These are phyloP conservation scores for Magallana gigas DNA, from an alignment of 1,140 invertebrate species.

Conservation along the genomic window DNA sequence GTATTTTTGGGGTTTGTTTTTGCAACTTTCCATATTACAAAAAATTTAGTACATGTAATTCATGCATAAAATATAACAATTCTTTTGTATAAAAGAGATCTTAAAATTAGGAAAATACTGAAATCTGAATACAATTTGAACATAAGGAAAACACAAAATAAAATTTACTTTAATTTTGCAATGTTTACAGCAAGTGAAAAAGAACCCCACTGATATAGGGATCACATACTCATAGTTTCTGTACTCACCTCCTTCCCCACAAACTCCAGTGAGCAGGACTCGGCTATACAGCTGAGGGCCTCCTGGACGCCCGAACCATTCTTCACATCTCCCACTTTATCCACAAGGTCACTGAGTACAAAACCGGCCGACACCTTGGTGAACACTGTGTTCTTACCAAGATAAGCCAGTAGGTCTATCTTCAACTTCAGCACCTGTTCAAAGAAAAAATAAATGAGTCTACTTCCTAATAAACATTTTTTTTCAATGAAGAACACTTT, in stretches of 20 bases:
- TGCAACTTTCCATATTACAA: no score
- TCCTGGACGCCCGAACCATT: constrained; percentile 86
- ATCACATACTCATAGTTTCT: neutral
- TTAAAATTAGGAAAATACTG: no score
- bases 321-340: constrained; percentile 92
- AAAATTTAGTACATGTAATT: no score
- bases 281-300: constrained; percentile 87
- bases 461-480: no score
- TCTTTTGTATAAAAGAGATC: no score
- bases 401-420: constrained; percentile 87
- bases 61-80: no score
- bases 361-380: constrained; percentile 86
- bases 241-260: constrained; percentile 84
- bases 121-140: neutral
- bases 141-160: neutral
- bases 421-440: constrained; percentile 87
- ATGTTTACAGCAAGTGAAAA: no score
- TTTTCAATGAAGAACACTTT: no score
- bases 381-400: constrained; percentile 86
- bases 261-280: constrained; percentile 88
- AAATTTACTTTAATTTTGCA: neutral
- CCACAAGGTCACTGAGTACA: constrained; percentile 89
- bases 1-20: no score
- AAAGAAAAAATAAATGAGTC: neutral
- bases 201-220: neutral